Conservation (phyloP, 2,113 vertebrate genomes). For the Antigone vipio region DNA sequence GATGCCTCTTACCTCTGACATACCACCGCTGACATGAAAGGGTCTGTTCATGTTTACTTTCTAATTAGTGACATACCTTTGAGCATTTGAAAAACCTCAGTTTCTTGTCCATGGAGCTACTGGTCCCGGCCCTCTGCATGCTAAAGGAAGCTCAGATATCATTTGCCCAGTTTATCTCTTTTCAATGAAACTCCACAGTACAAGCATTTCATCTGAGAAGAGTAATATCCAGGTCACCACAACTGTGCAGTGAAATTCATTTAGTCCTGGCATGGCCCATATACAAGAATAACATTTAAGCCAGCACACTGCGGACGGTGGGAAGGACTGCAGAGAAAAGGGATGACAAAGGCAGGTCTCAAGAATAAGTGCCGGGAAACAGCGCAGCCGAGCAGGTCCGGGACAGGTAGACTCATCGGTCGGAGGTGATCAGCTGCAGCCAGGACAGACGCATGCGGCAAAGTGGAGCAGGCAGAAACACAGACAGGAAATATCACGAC, state of each 20-base stretch:
- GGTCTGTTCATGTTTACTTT: neutral
- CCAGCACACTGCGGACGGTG: neutral
- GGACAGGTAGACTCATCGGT: neutral
- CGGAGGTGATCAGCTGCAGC: neutral
- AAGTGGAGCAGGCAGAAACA: neutral
- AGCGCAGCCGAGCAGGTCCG: neutral
- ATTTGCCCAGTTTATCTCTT: neutral
- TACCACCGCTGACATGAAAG: neutral
- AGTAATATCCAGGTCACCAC: neutral
- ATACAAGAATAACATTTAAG: neutral
- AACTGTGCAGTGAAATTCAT: neutral
- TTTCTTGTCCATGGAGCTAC: neutral
- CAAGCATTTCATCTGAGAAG: neutral
- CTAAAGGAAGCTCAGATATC: neutral
- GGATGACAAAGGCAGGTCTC: neutral
- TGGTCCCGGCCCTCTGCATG: rapidly evolving
- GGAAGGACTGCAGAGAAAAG: neutral
- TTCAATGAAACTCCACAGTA: neutral
- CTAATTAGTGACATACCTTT: neutral
- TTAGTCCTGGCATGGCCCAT: neutral
- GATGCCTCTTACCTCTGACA: neutral
- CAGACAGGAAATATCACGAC: neutral
- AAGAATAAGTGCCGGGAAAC: neutral
- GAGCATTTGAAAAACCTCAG: neutral
- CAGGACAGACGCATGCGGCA: neutral